phyloP scores from a whole-genome alignment of 2,888 invertebrate species.

The Zaprionus lineosus region DNA sequence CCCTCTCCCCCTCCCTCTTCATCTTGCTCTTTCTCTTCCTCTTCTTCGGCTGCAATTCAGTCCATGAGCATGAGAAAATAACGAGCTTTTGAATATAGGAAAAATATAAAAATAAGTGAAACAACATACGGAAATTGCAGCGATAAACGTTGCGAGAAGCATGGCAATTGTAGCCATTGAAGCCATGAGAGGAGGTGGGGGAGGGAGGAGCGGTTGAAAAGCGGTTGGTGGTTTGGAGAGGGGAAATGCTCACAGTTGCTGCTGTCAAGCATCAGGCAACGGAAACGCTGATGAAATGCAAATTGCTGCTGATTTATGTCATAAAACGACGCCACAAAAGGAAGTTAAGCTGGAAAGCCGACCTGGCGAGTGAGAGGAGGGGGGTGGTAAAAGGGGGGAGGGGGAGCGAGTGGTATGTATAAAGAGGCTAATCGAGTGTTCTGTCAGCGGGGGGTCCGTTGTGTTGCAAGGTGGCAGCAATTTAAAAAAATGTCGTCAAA shows the following conservation, averaged over 20 bases:
- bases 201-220: background rate
- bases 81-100: background rate
- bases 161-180: slow-evolving; percentile 13
- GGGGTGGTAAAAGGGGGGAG: background rate
- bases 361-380: background rate
- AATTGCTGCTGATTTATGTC: slow-evolving; percentile 61
- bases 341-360: slow-evolving; percentile 8
- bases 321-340: slow-evolving; percentile 35
- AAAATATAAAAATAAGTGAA: slow-evolving; percentile 19
- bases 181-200: background rate
- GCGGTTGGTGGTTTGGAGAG: slow-evolving; percentile 23
- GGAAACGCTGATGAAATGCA: slow-evolving; percentile 54
- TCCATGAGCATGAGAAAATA: too few species aligned
- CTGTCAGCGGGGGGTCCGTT: slow-evolving; percentile 3
- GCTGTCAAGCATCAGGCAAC: slow-evolving; percentile 17
- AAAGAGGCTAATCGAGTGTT: slow-evolving; percentile 35
- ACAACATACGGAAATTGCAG: slow-evolving; percentile 40
- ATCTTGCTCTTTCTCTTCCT: too few species aligned
- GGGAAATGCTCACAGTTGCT: slow-evolving; percentile 14
- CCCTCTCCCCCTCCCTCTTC: too few species aligned
- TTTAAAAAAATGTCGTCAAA: slow-evolving; percentile 22
- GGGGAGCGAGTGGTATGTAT: background rate
- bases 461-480: slow-evolving; percentile 28
- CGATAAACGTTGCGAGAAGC: slow-evolving; percentile 27
- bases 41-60: too few species aligned